These are phyloP conservation scores for Glaucidium brasilianum DNA, from an alignment of 2,113 vertebrate genomes.

Conservation along the genomic window DNA sequence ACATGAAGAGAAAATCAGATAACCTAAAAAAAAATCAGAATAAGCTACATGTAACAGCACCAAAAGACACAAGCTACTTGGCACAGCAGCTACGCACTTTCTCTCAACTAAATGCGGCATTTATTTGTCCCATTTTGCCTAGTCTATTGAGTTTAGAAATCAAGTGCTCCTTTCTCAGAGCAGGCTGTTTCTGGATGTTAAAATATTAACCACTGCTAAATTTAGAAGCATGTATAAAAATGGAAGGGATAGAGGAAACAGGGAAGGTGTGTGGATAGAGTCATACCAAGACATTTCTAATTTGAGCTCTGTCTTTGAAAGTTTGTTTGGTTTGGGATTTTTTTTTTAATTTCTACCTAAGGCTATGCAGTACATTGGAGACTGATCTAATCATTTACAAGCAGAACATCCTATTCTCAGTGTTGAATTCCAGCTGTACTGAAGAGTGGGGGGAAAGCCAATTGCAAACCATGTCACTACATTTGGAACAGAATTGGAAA, in stretches of 20 bases:
- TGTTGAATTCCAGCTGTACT: background rate
- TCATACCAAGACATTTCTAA: background rate
- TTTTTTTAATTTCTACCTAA: background rate
- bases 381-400: background rate
- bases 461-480: accelerated
- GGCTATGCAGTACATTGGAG: background rate
- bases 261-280: background rate
- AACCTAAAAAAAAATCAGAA: background rate
- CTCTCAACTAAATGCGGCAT: background rate
- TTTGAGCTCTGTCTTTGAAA: background rate
- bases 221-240: no score
- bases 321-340: no score
- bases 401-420: background rate
- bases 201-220: background rate
- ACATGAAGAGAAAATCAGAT: background rate
- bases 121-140: background rate
- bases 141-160: background rate
- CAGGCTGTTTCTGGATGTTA: background rate
- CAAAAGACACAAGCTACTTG: background rate
- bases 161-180: background rate
- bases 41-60: background rate
- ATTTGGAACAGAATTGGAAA: background rate
- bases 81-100: background rate
- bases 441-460: background rate
- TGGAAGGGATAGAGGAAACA: background rate